Evolutionary conservation across 2,888 invertebrate species (phyloP).

Genomic region (Drosophila prostipennis): DNA sequence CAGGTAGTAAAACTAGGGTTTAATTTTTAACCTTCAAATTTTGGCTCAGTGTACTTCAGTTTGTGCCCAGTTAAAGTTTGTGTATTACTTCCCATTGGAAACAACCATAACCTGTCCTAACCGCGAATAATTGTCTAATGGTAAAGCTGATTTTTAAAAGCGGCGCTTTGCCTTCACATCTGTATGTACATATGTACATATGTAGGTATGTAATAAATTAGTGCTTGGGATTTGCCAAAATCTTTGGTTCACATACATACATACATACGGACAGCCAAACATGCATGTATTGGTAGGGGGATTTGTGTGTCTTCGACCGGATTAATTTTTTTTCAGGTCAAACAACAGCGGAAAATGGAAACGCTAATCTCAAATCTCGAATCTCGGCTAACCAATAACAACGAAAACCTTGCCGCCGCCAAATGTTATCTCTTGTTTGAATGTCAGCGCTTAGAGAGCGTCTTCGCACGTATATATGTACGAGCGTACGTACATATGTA

Average conservation of each 20-base stretch:
- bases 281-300: background rate
- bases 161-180: conserved; percentile 29
- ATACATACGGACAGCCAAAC: background rate
- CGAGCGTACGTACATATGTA: conserved; percentile 26
- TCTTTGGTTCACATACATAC: conserved; percentile 8
- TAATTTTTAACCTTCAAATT: too few relatives aligned
- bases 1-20: too few relatives aligned
- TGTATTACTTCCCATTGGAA: conserved; percentile 40
- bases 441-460: conserved; percentile 37
- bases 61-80: background rate
- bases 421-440: conserved; percentile 27
- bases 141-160: conserved; percentile 46
- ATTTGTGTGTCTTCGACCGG: conserved; percentile 6
- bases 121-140: conserved; percentile 30
- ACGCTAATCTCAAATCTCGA: conserved; percentile 13
- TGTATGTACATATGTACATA: background rate
- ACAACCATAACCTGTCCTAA: conserved; percentile 51
- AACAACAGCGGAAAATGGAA: conserved; percentile 16
- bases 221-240: conserved; percentile 25
- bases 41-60: background rate
- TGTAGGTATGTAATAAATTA: conserved; percentile 5
- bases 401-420: conserved; percentile 27
- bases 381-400: conserved; percentile 15
- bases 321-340: conserved; percentile 28
- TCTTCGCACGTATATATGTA: conserved; percentile 2